Evolutionary conservation across 2,888 invertebrate genomes (phyloP).

Genomic region (Venustoraphidia nigricollis): DNA sequence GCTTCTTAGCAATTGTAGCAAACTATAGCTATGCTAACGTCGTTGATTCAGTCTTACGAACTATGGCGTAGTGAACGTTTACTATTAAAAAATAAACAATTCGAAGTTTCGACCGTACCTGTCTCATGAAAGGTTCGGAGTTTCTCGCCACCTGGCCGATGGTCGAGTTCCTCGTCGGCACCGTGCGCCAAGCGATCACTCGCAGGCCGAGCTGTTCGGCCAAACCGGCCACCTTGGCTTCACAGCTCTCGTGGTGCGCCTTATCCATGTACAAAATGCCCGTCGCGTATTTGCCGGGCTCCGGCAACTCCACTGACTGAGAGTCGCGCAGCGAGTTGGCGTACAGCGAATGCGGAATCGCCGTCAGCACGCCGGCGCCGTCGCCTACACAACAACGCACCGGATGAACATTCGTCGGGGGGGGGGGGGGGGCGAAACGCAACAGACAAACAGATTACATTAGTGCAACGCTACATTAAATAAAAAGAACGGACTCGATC

Average conservation of each 20-base stretch:
- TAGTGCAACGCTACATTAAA: no score
- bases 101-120: constrained; percentile 52
- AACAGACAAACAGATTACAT: no score
- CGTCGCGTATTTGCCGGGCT: constrained; percentile 83
- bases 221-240: constrained; percentile 64
- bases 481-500: no score
- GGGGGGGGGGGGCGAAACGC: no score
- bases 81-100: not conserved
- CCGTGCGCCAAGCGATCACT: constrained; percentile 87
- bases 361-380: constrained; percentile 93
- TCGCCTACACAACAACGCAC: constrained; percentile 38
- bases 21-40: no score
- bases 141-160: constrained; percentile 87
- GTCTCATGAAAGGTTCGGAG: constrained; percentile 91
- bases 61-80: not conserved
- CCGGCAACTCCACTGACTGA: constrained; percentile 55
- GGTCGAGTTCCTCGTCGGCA: constrained; percentile 71
- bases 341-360: constrained; percentile 93
- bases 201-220: constrained; percentile 66
- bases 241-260: constrained; percentile 60
- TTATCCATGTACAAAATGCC: constrained; percentile 91
- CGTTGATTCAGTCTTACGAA: no score
- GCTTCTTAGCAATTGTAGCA: no score
- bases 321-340: constrained; percentile 43
- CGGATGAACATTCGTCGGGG: no score